Base-by-base conservation (phyloP, 1,140 invertebrate genomes). In the Aporrectodea caliginosa region DNA sequence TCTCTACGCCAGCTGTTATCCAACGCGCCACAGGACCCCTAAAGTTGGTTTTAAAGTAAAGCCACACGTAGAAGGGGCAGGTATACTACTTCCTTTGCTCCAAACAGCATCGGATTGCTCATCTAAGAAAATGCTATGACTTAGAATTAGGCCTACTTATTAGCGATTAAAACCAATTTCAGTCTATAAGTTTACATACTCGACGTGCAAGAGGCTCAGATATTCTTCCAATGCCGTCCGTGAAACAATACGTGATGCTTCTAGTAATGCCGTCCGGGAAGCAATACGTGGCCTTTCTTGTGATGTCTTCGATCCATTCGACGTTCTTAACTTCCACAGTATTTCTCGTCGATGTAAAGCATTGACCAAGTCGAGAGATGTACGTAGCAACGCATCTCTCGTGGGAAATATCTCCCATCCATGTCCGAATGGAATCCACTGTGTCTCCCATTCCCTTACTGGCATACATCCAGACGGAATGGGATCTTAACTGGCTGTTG, bases 181-280 rank as follows among this genome's bases (percentile, higher is more conserved):
- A n/a, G n/a, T n/a, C n/a, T n/a, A n/a, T n/a, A n/a, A n/a, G n/a
- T n/a, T n/a, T n/a, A n/a, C n/a, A n/a, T n/a, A n/a, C n/a, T n/a
- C n/a, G n/a, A n/a, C n/a, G n/a, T n/a, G n/a, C n/a, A n/a, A n/a
- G n/a, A n/a, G n/a, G n/a, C n/a, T 30, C 22, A n/a, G n/a, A n/a
- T n/a, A n/a, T n/a, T n/a, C n/a, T n/a, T n/a, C n/a, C n/a, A n/a
- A n/a, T n/a, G n/a, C n/a, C n/a, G n/a, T n/a, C n/a, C n/a, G n/a
- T n/a, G n/a, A n/a, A 58, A 58, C 6, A 58, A 6, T 71, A 6
- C 29, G n/a, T 2, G 84, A 84, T 35, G 85, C 82, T 78, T 81
- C 81, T 1, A n/a, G 84, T 84, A 80, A 84, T 75, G 29, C 85
- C 85, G 80, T 85, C 85, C 16, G 84, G 81, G 77, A 85, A 84